Percentiles rank a stretch among this genome's conserved stretches.
These are phyloP conservation scores for Metridium senile DNA, from an alignment of 92 coral and sea anemone genomes.

Conservation along the genomic window DNA sequence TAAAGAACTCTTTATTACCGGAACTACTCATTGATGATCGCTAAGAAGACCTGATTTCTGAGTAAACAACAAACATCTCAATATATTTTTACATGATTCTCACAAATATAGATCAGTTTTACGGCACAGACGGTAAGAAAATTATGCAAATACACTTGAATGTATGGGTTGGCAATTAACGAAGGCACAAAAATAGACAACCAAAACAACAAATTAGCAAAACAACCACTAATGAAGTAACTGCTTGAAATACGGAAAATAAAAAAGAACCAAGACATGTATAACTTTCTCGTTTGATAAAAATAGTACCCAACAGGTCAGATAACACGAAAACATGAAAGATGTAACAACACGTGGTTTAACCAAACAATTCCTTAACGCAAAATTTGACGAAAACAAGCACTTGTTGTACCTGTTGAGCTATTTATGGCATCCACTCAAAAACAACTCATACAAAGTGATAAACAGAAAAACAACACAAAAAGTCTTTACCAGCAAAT, in stretches of 20 bases:
- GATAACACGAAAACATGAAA: neutral
- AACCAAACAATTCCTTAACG: constrained; percentile 33
- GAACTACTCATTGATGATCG: constrained; percentile 71
- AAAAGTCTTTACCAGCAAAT: no score
- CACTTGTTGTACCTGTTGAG: neutral
- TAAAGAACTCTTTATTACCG: constrained; percentile 52
- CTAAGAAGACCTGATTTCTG: constrained; percentile 56
- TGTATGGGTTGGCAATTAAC: neutral
- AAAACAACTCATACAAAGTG: neutral
- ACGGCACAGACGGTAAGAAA: no score
- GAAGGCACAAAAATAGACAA: neutral
- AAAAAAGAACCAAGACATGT: neutral
- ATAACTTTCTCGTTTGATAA: no score
- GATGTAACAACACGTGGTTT: neutral
- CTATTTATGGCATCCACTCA: neutral
- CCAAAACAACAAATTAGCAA: neutral
- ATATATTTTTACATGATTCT: neutral
- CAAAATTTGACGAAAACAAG: constrained; percentile 72
- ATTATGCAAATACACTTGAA: neutral
- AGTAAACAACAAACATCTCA: constrained; percentile 62
- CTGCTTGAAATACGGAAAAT: neutral
- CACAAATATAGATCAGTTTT: no score
- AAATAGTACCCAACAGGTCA: neutral
- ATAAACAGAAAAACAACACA: neutral
- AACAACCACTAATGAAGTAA: neutral